Conservation (phyloP, 2,888 invertebrate genomes). For the Pemphredon lugubris region DNA sequence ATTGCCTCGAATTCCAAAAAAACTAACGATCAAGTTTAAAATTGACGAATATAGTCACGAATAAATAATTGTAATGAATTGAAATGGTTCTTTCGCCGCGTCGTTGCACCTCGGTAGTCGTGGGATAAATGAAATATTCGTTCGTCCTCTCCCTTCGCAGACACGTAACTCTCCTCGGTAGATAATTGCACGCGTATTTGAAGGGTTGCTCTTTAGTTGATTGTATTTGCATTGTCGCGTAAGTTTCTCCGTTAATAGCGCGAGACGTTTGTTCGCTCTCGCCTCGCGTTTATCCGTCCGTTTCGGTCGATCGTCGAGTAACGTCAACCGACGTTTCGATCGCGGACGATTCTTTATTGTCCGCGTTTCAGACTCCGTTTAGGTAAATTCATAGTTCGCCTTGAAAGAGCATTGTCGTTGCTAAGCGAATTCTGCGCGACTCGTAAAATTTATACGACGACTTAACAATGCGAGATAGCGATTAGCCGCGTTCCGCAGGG, state of each 20-base stretch:
- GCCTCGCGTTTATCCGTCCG: conserved; percentile 36
- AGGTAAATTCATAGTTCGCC: too few species aligned
- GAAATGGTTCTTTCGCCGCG: not conserved
- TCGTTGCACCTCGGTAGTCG: conserved; percentile 1
- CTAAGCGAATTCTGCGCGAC: too few species aligned
- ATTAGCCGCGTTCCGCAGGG: too few species aligned
- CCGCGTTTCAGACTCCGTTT: conserved; percentile 18
- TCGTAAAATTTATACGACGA: too few species aligned
- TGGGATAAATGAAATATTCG: too few species aligned
- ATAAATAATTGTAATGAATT: too few species aligned
- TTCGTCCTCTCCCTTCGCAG: conserved; percentile 5
- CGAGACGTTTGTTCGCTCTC: conserved; percentile 26
- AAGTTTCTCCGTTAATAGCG: conserved; percentile 43
- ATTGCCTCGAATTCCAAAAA: too few species aligned
- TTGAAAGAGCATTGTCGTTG: too few species aligned
- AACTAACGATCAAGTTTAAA: too few species aligned
- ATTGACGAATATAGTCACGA: too few species aligned
- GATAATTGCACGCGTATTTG: conserved; percentile 2
- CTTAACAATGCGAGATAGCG: too few species aligned
- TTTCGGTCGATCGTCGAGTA: conserved; percentile 24
- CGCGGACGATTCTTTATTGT: conserved; percentile 37
- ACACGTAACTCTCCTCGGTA: conserved; percentile 13
- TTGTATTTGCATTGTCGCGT: conserved; percentile 26
- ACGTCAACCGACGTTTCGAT: conserved; percentile 29
- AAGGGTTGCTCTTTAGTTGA: conserved; percentile 3